Percentiles rank a stretch among this genome's conserved stretches.
Conservation (phyloP, 2,888 invertebrate genomes). For the Opisthograptis luteolata region DNA sequence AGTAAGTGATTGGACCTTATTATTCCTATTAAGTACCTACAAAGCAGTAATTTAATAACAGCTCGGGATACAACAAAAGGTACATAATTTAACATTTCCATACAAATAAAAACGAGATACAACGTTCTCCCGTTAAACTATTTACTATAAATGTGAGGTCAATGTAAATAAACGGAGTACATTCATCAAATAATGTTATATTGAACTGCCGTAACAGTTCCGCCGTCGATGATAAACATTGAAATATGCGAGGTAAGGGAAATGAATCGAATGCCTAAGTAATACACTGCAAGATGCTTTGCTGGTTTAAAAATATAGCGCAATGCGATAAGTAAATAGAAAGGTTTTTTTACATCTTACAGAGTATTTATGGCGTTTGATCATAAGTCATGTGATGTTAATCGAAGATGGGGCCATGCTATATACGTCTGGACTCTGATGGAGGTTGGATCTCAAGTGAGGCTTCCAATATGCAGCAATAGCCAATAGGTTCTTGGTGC, state of each 20-base stretch:
- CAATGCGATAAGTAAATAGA: no score
- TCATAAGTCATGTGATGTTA: no score
- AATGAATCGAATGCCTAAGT: not conserved
- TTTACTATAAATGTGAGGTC: slow-evolving; percentile 15
- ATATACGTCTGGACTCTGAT: no score
- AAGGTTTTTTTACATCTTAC: no score
- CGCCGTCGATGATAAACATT: slow-evolving; percentile 1
- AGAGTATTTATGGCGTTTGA: no score
- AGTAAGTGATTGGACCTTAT: no score
- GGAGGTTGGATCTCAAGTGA: no score
- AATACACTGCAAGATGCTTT: not conserved
- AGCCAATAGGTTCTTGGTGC: no score
- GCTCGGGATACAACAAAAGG: slow-evolving; percentile 1
- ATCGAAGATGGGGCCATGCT: no score
- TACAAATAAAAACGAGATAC: slow-evolving; percentile 3
- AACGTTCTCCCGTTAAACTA: slow-evolving; percentile 20
- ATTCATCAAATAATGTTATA: slow-evolving; percentile 23
- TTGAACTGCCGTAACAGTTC: slow-evolving; percentile 8
- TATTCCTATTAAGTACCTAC: not conserved
- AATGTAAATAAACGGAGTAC: slow-evolving; percentile 23
- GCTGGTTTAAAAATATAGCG: not conserved
- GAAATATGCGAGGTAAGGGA: not conserved
- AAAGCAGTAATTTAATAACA: not conserved
- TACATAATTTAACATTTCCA: no score
- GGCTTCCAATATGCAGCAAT: no score